Evolutionary conservation across 2,888 invertebrate species (phyloP).

Genomic region (Andrena camellia): DNA sequence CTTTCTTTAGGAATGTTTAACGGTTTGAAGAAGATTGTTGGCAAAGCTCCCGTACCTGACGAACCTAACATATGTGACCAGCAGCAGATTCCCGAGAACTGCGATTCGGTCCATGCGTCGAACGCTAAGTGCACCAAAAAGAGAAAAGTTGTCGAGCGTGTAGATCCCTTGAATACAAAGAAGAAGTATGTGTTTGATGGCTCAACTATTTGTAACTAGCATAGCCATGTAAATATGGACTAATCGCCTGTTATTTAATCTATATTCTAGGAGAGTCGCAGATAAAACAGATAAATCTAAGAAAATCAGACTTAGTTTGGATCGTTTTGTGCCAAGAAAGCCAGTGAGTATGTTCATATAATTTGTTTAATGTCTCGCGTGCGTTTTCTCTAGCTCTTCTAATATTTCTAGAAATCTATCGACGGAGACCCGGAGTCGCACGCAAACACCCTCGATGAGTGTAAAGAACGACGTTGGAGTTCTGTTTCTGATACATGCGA

Average conservation of each 20-base stretch:
- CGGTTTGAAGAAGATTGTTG: conserved; percentile 92
- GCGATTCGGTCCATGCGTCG: conserved; percentile 86
- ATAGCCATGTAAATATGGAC: neutral
- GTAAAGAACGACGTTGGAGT: conserved; percentile 87
- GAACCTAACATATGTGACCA: conserved; percentile 63
- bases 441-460: conserved; percentile 73
- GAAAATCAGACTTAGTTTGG: conserved; percentile 81
- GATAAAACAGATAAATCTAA: conserved; percentile 81
- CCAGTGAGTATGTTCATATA: conserved; percentile 61
- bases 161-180: conserved; percentile 88
- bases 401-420: conserved; percentile 69
- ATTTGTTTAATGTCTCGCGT: conserved; percentile 1
- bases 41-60: conserved; percentile 87
- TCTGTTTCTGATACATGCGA: conserved; percentile 85
- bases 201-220: neutral
- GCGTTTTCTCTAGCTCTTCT: neutral
- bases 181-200: conserved; percentile 87
- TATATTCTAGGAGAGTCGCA: conserved; percentile 68
- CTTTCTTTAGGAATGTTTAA: conserved; percentile 89
- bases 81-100: conserved; percentile 62
- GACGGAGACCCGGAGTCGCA: conserved; percentile 72
- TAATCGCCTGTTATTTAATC: neutral
- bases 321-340: conserved; percentile 80
- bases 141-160: conserved; percentile 87
- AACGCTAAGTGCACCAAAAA: conserved; percentile 88